Evolutionary conservation across 2,113 vertebrate genomes (phyloP).

Genomic region (Sclerurus mexicanus): DNA sequence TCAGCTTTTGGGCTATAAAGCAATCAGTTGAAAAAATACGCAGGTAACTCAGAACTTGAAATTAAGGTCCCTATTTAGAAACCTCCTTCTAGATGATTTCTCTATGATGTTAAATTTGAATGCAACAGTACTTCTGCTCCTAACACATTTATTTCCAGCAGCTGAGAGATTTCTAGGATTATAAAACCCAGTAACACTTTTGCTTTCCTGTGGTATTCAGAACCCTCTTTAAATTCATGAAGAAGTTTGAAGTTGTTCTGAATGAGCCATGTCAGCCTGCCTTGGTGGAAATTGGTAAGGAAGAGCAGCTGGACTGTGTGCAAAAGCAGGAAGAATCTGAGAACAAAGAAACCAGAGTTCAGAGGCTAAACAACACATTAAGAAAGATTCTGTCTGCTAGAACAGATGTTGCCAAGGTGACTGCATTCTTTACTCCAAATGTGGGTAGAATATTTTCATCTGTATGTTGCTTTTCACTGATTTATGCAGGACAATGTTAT

Average conservation of each 20-base stretch:
- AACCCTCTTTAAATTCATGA: conserved; percentile 95
- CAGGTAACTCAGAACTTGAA: conserved; percentile 74
- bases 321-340: conserved; percentile 54
- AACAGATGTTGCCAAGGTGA: conserved; percentile 70
- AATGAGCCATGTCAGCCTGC: conserved; percentile 78
- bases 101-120: neutral
- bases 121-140: neutral
- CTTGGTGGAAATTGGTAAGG: conserved; percentile 82
- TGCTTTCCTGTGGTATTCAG: conserved; percentile 67
- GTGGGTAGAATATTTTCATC: neutral
- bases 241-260: conserved; percentile 88
- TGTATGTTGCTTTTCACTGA: neutral
- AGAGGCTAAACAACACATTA: conserved; percentile 76
- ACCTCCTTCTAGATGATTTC: neutral
- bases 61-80: neutral
- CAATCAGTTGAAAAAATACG: conserved; percentile 97
- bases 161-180: neutral
- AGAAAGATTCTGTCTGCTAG: conserved; percentile 71
- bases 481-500: neutral
- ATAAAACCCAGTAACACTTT: neutral
- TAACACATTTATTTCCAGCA: neutral
- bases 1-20: conserved; percentile 97
- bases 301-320: conserved; percentile 73
- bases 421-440: neutral
- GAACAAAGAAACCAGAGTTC: conserved; percentile 72